phyloP scores from a whole-genome alignment of 2,113 vertebrate species.

The Capra hircus region DNA sequence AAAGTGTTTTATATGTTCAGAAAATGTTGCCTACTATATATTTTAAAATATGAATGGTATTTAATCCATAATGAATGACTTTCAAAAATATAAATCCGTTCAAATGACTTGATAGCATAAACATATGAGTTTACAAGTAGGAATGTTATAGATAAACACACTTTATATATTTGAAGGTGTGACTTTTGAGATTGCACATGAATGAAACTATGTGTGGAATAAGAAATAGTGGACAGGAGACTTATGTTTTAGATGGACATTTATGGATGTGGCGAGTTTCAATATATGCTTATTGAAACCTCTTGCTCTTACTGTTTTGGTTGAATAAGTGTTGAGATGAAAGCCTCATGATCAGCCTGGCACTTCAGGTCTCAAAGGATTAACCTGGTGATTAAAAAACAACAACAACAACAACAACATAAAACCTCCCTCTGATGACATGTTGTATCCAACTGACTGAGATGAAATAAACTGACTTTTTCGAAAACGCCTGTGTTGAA shows the following conservation, averaged over 20 bases:
- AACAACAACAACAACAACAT: neutral
- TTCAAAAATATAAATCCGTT: neutral
- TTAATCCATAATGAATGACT: neutral
- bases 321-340: neutral
- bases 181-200: neutral
- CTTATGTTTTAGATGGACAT: neutral
- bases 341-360: neutral
- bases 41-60: neutral
- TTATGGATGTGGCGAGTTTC: neutral
- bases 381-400: neutral
- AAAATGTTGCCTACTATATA: neutral
- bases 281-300: neutral
- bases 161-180: neutral
- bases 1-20: neutral
- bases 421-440: neutral
- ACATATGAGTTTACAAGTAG: neutral
- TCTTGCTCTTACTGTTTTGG: neutral
- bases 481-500: neutral
- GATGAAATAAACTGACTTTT: slow-evolving; percentile 28
- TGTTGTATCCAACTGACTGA: neutral
- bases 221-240: neutral
- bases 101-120: neutral
- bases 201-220: neutral
- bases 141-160: neutral
- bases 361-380: neutral